Base-by-base conservation (phyloP, 2,113 vertebrate genomes). In the Hydropotes inermis region DNA sequence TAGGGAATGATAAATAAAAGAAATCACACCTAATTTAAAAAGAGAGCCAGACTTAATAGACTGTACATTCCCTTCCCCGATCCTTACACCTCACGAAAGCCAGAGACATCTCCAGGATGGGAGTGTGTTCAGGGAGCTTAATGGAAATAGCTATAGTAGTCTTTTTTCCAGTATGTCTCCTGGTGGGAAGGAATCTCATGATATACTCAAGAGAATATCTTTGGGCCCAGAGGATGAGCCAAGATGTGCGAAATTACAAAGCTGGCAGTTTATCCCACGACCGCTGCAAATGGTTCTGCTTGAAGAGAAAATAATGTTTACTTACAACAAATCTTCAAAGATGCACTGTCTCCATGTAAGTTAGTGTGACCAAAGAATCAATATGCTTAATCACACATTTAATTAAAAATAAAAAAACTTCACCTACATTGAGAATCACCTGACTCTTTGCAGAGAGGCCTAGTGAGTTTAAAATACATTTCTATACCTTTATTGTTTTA, bases 401-500 rank as follows among this genome's bases (percentile, higher is more conserved):
- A 95, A 96, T 97, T 96, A 96, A 96, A 97, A 94, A 76, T 81
- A 89, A 94, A 97, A 96, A 86, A 50, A 61, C 19, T 83, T 98
- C 43, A 85, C 30, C 25, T 81, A 21, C 47, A 55, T 82, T 91
- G 74, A 97, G 76, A 23, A 88, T 54, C 43, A 78, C 54, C 70
- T 90, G 87, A 91, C 36, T 85, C 19, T 54, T 89, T 90, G 43
- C 92, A 70, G 30, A 92, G 89, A 2, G 1, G 76, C 82, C 47
- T 89, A 74, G 50, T 33, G 30, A 19, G 47, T 64, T 92, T 57
- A 91, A 95, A 97, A 45, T 43, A 52, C 57, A 94, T 92, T 85
- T 85, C 78, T 47, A 54, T 78, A 93, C 96, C 7, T 87, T 94
- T 86, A 64, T 81, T 96, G 60, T 25, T 70, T 55, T n/a, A 91